Conservation (phyloP, 2,888 invertebrate genomes). For the Habrosyne pyritoides region DNA sequence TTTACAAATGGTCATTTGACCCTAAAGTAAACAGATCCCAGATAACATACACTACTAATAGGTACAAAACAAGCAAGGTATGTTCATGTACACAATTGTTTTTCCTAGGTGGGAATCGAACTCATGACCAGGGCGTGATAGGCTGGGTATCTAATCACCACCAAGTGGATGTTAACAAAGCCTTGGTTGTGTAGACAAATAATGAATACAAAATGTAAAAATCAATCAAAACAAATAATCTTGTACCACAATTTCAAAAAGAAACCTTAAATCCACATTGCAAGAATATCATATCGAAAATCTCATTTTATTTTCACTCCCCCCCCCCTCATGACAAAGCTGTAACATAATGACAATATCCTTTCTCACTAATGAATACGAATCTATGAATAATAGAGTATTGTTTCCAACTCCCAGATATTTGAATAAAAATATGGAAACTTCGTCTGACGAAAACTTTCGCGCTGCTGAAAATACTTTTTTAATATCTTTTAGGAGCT, state of each 20-base stretch:
- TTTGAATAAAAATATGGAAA: constrained; percentile 23
- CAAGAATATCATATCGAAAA: constrained; percentile 22
- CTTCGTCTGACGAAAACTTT: constrained; percentile 10
- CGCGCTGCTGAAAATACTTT: constrained; percentile 20
- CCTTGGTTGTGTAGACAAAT: neutral
- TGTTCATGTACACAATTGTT: too few species aligned
- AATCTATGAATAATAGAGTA: constrained; percentile 49
- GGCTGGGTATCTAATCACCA: too few species aligned
- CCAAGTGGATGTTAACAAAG: too few species aligned
- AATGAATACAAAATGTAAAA: neutral
- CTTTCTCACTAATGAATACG: constrained; percentile 48
- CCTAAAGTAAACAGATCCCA: too few species aligned
- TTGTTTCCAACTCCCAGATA: constrained; percentile 41
- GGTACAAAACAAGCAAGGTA: too few species aligned
- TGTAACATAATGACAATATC: constrained; percentile 36
- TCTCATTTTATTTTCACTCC: constrained; percentile 15
- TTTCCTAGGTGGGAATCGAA: too few species aligned
- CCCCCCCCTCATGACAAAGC: constrained; percentile 24
- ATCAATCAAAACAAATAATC: too few species aligned
- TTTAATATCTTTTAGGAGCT: constrained; percentile 27
- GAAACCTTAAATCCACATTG: neutral
- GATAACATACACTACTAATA: too few species aligned
- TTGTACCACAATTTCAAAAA: neutral
- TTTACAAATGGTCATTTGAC: too few species aligned
- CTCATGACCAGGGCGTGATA: too few species aligned